Percentiles rank a stretch among this genome's conserved stretches.
These are phyloP conservation scores for Pedetes capensis DNA, from an alignment of 2,113 vertebrate genomes.

Conservation along the genomic window DNA sequence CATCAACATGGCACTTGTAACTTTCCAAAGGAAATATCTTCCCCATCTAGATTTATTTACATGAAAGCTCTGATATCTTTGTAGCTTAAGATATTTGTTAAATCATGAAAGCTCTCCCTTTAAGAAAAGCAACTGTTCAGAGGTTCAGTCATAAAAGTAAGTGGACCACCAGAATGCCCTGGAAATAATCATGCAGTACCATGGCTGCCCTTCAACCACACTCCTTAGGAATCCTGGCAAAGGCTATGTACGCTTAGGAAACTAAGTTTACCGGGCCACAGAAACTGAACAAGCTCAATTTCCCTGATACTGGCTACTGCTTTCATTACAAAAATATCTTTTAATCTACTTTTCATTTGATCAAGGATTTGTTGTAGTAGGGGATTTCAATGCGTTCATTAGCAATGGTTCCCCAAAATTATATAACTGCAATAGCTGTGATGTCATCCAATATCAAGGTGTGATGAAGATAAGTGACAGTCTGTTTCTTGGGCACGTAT, in stretches of 20 bases:
- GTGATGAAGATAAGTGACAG: not conserved
- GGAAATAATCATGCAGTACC: not conserved
- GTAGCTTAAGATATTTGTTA: not conserved
- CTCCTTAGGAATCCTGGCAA: not conserved
- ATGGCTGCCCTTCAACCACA: not conserved
- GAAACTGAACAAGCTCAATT: not conserved
- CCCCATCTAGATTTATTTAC: not conserved
- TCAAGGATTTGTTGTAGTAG: not conserved
- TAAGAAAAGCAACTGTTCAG: not conserved
- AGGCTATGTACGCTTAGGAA: not conserved
- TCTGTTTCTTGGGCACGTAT: not conserved
- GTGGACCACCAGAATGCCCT: not conserved
- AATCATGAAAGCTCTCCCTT: not conserved
- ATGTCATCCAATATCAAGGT: not conserved
- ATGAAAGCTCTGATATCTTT: not conserved
- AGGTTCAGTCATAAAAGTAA: not conserved
- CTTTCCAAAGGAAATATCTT: not conserved
- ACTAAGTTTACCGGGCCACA: not conserved
- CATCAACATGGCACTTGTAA: not conserved
- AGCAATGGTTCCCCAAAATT: not conserved
- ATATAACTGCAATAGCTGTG: not conserved
- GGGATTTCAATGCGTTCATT: not conserved
- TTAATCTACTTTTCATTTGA: not conserved
- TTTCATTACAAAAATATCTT: not conserved
- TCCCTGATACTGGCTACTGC: not conserved